Base-by-base conservation (phyloP, 1,140 invertebrate genomes). In the Pseudobourletiella spinata region DNA sequence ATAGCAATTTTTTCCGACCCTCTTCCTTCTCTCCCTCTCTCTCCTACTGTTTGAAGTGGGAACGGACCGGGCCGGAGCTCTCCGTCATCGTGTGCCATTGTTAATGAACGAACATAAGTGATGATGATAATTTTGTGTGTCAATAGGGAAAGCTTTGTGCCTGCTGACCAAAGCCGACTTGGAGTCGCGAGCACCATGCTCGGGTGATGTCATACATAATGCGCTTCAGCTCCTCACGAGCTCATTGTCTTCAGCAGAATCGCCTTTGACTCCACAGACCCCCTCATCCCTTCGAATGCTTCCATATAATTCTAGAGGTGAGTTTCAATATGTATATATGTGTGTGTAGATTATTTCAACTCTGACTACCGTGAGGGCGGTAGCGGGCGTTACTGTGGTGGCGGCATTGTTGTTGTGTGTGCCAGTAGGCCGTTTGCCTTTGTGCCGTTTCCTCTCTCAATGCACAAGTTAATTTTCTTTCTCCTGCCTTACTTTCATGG, bases 141-240 rank as follows among this genome's bases (percentile, higher is more conserved):
- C 30, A 59, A 60, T 76, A 88, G 86, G 87, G 48, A 95, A 95
- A 78, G 92, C 91, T 0, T 74, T 95, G 57, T 94, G 91, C 73
- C 78, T 97, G 35, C 76, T 95, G 58, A 94, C 88, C 20, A 88
- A 94, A 74, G 84, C 83, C 2, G 92, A 96, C 76, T 81, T 96
- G 60, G 88, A 86, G 3, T 91, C 94, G 71, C 80, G 93, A 59
- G 90, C 89, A 68, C 91, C 91, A 0, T 87, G 90, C 0, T 89
- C 90, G 18, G 93, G 93, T 0, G 92, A 96, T 74, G 85, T 97
- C 6, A 77, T 97, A 55, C 91, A 91, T 78, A 96, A 97, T 76
- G 89, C 91, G 2, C 80, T 97, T 22, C 87, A 91, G 69, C 85
- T 93, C 77, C 78, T 95, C 11, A 84, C 91, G 30, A 91, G 89